These are phyloP conservation scores for Mirza zaza DNA, from an alignment of 2,113 vertebrate species.

Conservation along the genomic window DNA sequence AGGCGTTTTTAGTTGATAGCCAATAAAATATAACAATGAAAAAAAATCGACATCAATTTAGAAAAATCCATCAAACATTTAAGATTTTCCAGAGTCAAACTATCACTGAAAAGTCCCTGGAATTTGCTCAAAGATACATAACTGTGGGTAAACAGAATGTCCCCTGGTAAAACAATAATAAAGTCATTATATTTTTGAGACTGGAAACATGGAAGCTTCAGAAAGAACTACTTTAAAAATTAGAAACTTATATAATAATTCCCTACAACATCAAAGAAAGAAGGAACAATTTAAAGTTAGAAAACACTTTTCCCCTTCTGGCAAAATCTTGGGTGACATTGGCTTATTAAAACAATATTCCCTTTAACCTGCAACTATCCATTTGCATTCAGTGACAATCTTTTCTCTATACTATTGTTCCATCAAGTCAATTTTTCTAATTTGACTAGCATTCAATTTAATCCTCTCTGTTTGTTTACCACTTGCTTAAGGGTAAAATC, in stretches of 20 bases:
- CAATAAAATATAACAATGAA: not conserved
- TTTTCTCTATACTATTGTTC: not conserved
- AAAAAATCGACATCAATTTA: not conserved
- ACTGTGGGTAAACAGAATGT: not conserved
- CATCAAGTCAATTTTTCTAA: not conserved
- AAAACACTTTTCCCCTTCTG: not conserved
- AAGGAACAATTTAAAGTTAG: not conserved
- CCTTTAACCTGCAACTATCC: not conserved
- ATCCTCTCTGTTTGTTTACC: not conserved
- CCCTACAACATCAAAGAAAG: not conserved
- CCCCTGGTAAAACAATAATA: not conserved
- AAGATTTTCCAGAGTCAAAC: not conserved
- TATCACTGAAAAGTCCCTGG: not conserved
- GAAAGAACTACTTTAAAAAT: not conserved
- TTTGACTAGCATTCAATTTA: not conserved
- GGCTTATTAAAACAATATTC: not conserved
- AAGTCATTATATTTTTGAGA: not conserved
- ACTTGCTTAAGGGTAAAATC: slow-evolving; percentile 3
- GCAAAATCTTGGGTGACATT: not conserved
- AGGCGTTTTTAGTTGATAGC: not conserved
- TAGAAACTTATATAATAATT: not conserved
- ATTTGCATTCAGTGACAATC: not conserved
- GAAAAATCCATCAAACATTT: not conserved
- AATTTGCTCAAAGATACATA: not conserved
- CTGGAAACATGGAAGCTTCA: not conserved